Evolutionary conservation across 1,140 invertebrate genomes (phyloP).

Genomic region (Melipona quadrifasciata): DNA sequence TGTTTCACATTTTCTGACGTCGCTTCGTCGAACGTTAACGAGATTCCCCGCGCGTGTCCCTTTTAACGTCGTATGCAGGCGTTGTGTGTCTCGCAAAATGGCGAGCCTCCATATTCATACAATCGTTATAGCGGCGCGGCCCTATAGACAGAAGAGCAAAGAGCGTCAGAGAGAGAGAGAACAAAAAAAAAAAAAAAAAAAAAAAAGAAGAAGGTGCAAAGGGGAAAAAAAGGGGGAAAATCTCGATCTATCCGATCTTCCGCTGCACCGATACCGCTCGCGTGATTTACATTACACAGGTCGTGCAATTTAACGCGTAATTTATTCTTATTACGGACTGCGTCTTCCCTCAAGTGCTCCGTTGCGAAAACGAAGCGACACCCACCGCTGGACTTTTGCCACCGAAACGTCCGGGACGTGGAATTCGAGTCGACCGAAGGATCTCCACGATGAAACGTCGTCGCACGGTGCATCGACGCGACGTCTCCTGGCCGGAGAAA

Average conservation of each 20-base stretch:
- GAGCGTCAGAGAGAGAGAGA: background rate
- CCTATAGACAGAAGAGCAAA: background rate
- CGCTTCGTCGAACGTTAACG: constrained; percentile 21
- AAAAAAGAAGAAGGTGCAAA: background rate
- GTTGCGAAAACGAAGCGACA: constrained; percentile 1
- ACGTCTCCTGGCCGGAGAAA: background rate
- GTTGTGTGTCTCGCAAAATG: constrained; percentile 30
- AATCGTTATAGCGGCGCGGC: background rate
- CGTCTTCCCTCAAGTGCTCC: too few species aligned
- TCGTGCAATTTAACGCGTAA: constrained; percentile 39
- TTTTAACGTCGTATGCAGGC: constrained; percentile 37
- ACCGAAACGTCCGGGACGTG: too few species aligned
- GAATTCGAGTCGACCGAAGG: background rate
- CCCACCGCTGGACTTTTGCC: background rate
- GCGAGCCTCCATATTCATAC: constrained; percentile 60
- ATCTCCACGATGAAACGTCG: constrained; percentile 6
- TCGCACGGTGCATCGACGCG: background rate
- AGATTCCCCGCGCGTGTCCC: constrained; percentile 21
- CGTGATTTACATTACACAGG: too few species aligned
- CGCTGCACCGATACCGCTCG: too few species aligned
- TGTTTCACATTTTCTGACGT: constrained; percentile 8
- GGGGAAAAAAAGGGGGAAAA: background rate
- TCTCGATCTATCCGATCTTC: constrained; percentile 38
- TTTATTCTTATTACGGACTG: constrained; percentile 44
- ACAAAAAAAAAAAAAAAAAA: background rate